These are phyloP conservation scores for Dryocosmus kuriphilus DNA, from an alignment of 2,888 invertebrate species.

Conservation along the genomic window DNA sequence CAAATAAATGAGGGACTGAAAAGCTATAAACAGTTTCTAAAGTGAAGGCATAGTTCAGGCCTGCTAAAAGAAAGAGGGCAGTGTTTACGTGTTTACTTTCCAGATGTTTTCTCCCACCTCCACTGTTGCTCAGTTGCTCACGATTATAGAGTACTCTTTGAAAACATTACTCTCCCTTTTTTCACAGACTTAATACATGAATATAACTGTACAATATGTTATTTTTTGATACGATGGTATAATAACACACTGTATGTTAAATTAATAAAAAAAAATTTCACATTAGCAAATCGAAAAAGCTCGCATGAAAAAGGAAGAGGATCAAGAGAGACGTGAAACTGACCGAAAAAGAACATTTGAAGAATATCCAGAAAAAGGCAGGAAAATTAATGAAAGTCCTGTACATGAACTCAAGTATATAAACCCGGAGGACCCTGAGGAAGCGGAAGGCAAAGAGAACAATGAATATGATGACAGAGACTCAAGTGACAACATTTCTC, in stretches of 20 bases:
- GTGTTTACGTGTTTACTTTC: too few species aligned
- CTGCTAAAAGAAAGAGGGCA: too few species aligned
- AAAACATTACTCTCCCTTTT: too few species aligned
- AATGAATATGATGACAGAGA: constrained; percentile 39
- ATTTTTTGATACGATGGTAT: too few species aligned
- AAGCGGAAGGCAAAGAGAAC: constrained; percentile 53
- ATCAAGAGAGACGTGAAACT: constrained; percentile 80
- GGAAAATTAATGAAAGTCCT: constrained; percentile 44
- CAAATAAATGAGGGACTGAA: too few species aligned
- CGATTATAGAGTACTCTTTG: too few species aligned
- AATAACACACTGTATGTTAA: not conserved
- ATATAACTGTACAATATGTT: too few species aligned
- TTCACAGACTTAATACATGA: too few species aligned
- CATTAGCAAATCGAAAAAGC: constrained; percentile 70
- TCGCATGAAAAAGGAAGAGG: constrained; percentile 81
- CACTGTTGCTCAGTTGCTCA: too few species aligned
- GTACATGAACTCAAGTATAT: not conserved
- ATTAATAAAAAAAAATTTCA: not conserved
- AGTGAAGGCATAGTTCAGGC: too few species aligned
- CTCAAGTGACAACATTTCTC: not conserved
- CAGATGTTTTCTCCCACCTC: too few species aligned
- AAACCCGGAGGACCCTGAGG: constrained; percentile 7
- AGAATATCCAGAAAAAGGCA: constrained; percentile 74
- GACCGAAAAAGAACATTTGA: constrained; percentile 79
- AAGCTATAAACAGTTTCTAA: too few species aligned